Evolutionary conservation across 92 coral and sea anemone species (phyloP).

Genomic region (Porites evermanni): DNA sequence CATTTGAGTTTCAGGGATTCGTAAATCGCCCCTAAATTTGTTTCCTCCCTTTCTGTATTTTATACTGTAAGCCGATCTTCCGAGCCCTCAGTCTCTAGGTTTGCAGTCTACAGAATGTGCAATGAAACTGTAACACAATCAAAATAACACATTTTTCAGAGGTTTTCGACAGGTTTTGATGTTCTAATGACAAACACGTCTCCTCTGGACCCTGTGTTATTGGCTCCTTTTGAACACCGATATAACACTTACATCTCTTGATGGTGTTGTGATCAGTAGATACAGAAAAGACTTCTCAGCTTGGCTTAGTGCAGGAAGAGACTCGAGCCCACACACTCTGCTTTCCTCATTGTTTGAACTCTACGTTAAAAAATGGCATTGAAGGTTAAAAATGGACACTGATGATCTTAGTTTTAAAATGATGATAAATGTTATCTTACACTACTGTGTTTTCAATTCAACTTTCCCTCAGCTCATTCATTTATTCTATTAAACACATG

Average conservation of each 20-base stretch:
- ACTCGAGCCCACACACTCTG: slow-evolving; percentile 44
- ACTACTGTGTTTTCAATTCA: background rate
- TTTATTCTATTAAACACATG: too few species aligned
- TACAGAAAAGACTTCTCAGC: slow-evolving; percentile 90
- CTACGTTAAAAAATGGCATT: background rate
- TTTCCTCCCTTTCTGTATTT: too few species aligned
- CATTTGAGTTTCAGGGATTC: too few species aligned
- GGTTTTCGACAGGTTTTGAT: too few species aligned
- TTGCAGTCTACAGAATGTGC: too few species aligned
- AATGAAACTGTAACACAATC: too few species aligned
- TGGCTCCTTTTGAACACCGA: background rate
- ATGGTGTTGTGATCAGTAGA: slow-evolving; percentile 79
- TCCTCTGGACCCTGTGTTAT: background rate
- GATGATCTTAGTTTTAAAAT: background rate
- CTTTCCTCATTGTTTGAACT: slow-evolving; percentile 42
- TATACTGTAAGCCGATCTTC: too few species aligned
- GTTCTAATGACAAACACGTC: background rate
- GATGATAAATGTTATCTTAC: too few species aligned
- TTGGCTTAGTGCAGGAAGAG: slow-evolving; percentile 75
- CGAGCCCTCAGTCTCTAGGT: too few species aligned
- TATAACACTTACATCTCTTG: slow-evolving; percentile 83
- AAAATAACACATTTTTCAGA: too few species aligned
- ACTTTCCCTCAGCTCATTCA: background rate
- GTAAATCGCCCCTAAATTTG: too few species aligned
- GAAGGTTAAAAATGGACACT: background rate